These are phyloP conservation scores for Epirrita christyi DNA, from an alignment of 2,888 invertebrate genomes.

Conservation along the genomic window DNA sequence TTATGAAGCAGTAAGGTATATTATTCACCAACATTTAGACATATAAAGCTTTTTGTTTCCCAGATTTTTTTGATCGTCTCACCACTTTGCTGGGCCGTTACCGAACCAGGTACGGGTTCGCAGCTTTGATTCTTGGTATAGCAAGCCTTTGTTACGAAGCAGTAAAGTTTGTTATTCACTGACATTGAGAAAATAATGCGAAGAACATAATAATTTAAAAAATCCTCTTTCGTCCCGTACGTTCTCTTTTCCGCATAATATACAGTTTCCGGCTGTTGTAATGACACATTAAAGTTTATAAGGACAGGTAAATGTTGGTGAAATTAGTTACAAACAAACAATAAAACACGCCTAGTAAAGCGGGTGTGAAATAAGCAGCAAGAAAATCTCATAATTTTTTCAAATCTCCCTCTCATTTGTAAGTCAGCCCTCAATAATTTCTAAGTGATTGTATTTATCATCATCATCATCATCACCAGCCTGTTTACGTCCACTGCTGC, in stretches of 20 bases:
- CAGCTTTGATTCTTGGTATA: conserved; percentile 88
- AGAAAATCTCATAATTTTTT: too few relatives aligned
- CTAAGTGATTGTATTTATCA: too few relatives aligned
- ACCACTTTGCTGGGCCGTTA: conserved; percentile 88
- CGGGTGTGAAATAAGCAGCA: not conserved
- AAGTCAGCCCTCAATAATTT: too few relatives aligned
- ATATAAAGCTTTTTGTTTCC: conserved; percentile 61
- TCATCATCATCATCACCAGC: too few relatives aligned
- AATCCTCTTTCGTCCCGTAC: too few relatives aligned
- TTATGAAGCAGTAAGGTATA: conserved; percentile 23
- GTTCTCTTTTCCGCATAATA: not conserved
- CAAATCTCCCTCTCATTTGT: too few relatives aligned
- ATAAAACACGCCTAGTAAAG: conserved; percentile 3
- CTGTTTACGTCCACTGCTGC: too few relatives aligned
- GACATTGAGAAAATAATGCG: not conserved
- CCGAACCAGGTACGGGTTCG: conserved; percentile 91
- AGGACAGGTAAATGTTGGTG: conserved; percentile 17
- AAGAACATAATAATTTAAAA: too few relatives aligned
- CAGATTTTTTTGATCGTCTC: conserved; percentile 82
- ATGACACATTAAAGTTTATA: not conserved
- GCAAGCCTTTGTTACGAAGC: conserved; percentile 16
- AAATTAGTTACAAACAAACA: conserved; percentile 7
- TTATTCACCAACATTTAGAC: conserved; percentile 27
- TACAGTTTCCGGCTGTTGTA: not conserved
- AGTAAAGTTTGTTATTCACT: conserved; percentile 8